Conservation (phyloP, 2,888 invertebrate species). For the Esperia sulphurella region DNA sequence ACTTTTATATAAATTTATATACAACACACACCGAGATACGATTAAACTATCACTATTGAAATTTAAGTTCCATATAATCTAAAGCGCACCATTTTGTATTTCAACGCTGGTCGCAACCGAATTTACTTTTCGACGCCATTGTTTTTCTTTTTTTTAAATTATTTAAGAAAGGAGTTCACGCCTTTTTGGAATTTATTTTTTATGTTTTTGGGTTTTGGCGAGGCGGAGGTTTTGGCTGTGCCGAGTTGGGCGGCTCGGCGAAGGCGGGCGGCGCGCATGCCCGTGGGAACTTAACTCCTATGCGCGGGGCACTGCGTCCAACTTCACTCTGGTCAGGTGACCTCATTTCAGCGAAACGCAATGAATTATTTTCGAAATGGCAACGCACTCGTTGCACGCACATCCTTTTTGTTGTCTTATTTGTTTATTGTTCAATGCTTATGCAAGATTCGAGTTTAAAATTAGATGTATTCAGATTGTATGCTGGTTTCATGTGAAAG, state of each 20-base stretch:
- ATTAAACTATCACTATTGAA: slow-evolving; percentile 19
- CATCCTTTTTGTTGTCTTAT: slow-evolving; percentile 23
- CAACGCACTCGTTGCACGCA: slow-evolving; percentile 53
- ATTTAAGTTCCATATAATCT: slow-evolving; percentile 15
- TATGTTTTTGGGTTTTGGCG: slow-evolving; percentile 27
- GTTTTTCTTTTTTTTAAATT: slow-evolving; percentile 12
- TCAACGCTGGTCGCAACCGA: neutral
- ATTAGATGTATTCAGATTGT: too few relatives aligned
- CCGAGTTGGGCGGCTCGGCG: slow-evolving; percentile 25
- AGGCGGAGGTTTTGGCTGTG: slow-evolving; percentile 25
- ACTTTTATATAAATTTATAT: slow-evolving; percentile 19
- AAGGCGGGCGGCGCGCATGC: slow-evolving; percentile 40
- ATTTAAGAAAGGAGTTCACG: slow-evolving; percentile 23
- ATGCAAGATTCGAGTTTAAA: too few relatives aligned
- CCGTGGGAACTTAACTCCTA: slow-evolving; percentile 23
- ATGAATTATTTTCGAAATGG: slow-evolving; percentile 73
- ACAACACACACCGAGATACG: slow-evolving; percentile 23
- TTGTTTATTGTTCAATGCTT: too few relatives aligned
- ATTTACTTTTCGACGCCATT: slow-evolving; percentile 16
- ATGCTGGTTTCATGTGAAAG: too few relatives aligned
- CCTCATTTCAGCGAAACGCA: slow-evolving; percentile 51
- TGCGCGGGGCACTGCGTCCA: slow-evolving; percentile 36
- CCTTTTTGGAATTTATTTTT: slow-evolving; percentile 25
- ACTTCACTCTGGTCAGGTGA: slow-evolving; percentile 46
- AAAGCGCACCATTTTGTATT: slow-evolving; percentile 11